A percentile compares a stretch with the other conserved stretches of the same genome.
Conservation (phyloP, 2,888 invertebrate genomes). For the Clusia tigrina region DNA sequence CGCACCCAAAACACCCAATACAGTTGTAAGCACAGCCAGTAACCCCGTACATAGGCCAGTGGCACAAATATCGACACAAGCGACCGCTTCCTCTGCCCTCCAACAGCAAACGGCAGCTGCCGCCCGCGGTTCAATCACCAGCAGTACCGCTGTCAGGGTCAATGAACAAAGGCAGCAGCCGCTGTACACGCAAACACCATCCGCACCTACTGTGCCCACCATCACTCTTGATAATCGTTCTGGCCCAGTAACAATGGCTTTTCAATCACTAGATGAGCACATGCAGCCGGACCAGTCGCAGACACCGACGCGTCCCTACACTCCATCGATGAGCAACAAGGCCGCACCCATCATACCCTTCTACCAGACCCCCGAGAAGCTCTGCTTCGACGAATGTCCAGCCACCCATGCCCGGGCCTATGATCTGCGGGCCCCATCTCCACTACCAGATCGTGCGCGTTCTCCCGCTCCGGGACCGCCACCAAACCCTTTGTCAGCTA, state of each 20-base stretch:
- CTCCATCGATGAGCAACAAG: slow-evolving; percentile 75
- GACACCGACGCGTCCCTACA: slow-evolving; percentile 67
- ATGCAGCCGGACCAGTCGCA: slow-evolving; percentile 58
- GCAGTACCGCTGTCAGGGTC: slow-evolving; percentile 21
- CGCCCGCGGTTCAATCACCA: slow-evolving; percentile 39
- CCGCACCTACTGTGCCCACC: slow-evolving; percentile 52
- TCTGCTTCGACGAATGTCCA: slow-evolving; percentile 73
- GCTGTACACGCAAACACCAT: slow-evolving; percentile 38
- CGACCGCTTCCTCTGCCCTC: slow-evolving; percentile 30
- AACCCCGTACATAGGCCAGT: slow-evolving; percentile 51
- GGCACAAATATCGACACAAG: slow-evolving; percentile 37
- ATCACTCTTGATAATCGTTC: slow-evolving; percentile 65
- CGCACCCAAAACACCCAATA: slow-evolving; percentile 47
- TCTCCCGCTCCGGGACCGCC: slow-evolving; percentile 79
- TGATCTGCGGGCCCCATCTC: slow-evolving; percentile 73
- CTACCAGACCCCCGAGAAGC: slow-evolving; percentile 75
- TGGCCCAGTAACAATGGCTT: slow-evolving; percentile 70
- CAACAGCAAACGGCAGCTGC: slow-evolving; percentile 37
- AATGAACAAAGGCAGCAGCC: slow-evolving; percentile 39
- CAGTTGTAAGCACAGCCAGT: slow-evolving; percentile 24
- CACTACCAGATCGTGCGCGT: slow-evolving; percentile 72
- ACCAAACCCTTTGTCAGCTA: slow-evolving; percentile 70
- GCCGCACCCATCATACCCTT: slow-evolving; percentile 79
- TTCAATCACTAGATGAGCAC: slow-evolving; percentile 73
- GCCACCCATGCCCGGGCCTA: slow-evolving; percentile 70